Conservation (phyloP, 2,888 invertebrate genomes). For the Aleiodes alternator region DNA sequence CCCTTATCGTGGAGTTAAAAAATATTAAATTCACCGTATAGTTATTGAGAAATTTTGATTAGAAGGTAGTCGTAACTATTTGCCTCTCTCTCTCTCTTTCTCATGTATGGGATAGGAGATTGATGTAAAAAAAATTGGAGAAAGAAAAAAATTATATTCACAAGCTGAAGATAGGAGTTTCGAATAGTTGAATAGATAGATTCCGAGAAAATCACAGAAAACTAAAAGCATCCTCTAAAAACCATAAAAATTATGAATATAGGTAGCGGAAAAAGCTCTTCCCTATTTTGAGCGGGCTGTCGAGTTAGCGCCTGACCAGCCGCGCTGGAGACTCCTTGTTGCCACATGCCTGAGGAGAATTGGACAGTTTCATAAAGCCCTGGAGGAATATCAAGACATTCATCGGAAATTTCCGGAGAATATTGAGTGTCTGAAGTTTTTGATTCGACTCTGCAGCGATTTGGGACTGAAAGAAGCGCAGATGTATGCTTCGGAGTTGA, state of each 20-base stretch:
- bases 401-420: conserved; percentile 95
- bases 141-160: too few relatives aligned
- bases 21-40: too few relatives aligned
- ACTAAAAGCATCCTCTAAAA: too few relatives aligned
- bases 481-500: conserved; percentile 89
- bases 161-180: too few relatives aligned
- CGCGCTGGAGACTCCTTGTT: conserved; percentile 90
- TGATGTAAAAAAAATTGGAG: too few relatives aligned
- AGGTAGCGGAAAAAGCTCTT: conserved; percentile 89
- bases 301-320: conserved; percentile 77
- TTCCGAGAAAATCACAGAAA: too few relatives aligned
- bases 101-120: too few relatives aligned
- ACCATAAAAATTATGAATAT: conserved; percentile 1
- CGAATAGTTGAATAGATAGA: too few relatives aligned
- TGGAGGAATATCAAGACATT: conserved; percentile 89
- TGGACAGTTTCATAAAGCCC: conserved; percentile 89
- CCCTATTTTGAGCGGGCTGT: conserved; percentile 89
- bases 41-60: too few relatives aligned
- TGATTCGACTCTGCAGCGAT: conserved; percentile 92
- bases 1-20: too few relatives aligned
- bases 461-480: conserved; percentile 93
- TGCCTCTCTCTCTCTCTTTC: too few relatives aligned
- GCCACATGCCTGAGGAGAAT: conserved; percentile 90
- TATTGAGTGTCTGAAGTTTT: conserved; percentile 91
- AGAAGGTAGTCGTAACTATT: too few relatives aligned